phyloP scores from a whole-genome alignment of 2,797 vertebrate species.

The Hippocampus kuda region DNA sequence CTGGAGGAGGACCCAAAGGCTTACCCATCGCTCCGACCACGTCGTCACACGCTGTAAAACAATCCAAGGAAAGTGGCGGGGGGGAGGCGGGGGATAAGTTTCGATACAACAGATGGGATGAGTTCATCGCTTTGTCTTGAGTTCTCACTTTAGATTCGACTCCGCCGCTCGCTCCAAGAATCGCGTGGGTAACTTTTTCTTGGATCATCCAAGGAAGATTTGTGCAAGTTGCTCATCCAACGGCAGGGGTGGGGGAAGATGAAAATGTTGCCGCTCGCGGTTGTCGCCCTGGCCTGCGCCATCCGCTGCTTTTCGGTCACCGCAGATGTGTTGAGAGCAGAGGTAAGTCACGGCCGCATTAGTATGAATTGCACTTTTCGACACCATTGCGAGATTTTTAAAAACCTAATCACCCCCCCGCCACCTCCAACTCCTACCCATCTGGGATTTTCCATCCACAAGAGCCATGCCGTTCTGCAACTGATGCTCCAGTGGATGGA shows the following conservation, averaged over 20 bases:
- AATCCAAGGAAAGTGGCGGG: conserved; percentile 21
- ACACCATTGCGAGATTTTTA: not conserved
- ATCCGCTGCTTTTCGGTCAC: conserved; percentile 52
- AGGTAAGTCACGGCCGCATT: conserved; percentile 48
- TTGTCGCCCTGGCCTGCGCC: conserved; percentile 56
- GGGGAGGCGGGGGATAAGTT: conserved; percentile 28
- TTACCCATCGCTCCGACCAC: conserved; percentile 39
- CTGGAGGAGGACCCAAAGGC: conserved; percentile 55
- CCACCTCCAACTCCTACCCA: not conserved
- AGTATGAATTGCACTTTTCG: not conserved
- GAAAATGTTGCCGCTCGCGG: conserved; percentile 55
- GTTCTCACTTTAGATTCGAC: conserved; percentile 5
- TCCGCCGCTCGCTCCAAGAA: not conserved
- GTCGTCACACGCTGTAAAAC: conserved; percentile 46
- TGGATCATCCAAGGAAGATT: not conserved
- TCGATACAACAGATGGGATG: conserved; percentile 20
- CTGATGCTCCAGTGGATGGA: not conserved
- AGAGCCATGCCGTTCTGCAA: not conserved
- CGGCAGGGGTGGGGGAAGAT: too few species aligned
- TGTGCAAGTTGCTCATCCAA: conserved; percentile 6
- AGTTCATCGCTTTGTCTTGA: not conserved
- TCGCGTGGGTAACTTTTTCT: not conserved
- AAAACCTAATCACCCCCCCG: not conserved
- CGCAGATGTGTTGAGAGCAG: conserved; percentile 55
- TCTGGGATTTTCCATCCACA: not conserved